Conservation (phyloP, 2,113 vertebrate genomes). For the Bubo bubo region DNA sequence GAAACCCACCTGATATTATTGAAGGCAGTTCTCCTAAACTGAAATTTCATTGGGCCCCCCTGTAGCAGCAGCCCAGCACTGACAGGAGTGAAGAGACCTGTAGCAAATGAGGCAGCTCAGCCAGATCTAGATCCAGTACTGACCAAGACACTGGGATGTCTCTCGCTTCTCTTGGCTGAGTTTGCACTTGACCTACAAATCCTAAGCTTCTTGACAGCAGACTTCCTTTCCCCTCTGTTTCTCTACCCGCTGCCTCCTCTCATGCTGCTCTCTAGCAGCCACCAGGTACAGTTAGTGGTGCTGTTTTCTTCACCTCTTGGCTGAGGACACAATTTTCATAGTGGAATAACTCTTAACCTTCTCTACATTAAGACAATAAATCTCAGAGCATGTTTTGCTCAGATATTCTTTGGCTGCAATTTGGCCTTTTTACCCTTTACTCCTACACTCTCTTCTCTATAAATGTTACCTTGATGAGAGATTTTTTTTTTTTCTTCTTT, state of each 20-base stretch:
- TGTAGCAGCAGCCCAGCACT: background rate
- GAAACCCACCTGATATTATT: background rate
- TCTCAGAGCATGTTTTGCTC: background rate
- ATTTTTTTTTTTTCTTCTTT: background rate
- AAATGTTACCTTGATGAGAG: background rate
- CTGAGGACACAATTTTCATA: background rate
- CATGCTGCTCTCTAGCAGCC: background rate
- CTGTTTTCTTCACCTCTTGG: background rate
- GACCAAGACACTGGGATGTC: background rate
- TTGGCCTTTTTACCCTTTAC: background rate
- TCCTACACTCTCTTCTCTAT: background rate
- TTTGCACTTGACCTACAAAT: background rate
- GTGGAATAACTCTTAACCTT: background rate
- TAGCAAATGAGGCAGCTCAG: background rate
- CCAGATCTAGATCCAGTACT: background rate
- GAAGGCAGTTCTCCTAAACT: background rate
- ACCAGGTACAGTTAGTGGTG: background rate
- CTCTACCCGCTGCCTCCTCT: background rate
- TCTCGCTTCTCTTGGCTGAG: background rate
- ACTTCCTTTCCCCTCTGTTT: background rate
- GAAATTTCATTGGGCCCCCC: background rate
- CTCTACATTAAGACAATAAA: background rate
- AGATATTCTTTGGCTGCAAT: background rate
- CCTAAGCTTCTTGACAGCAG: background rate
- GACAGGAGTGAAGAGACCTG: background rate